Evolutionary conservation across 2,888 invertebrate species (phyloP), one percentile per base, ranked within the genome.

Genomic region (Cerastis rubricosa): DNA sequence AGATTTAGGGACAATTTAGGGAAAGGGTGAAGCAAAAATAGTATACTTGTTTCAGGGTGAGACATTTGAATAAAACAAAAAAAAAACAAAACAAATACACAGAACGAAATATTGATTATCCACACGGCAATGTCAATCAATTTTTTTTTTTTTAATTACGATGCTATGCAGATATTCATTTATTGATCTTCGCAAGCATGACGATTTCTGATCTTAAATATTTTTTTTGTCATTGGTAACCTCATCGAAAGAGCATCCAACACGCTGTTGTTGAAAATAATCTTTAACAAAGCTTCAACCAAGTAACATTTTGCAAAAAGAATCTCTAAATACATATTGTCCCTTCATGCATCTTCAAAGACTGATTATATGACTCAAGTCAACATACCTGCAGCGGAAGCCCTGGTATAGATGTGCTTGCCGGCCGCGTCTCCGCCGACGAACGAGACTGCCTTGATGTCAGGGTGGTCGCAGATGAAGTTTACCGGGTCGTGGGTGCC

Each of bases 341-440:
- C 35, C 35, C 35, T 35, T 35, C 35, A 35, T 35, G 35, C 1
- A 35, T 35, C 35, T 35, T 35, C 35, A 35, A 35, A 35, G 35
- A 25, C 6, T 25, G 7, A 57, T 25, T 0, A 57, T 57, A 59
- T 59, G 25, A 0, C 3, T 59, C 17, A 7, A 17, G 17, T 9
- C 29, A 59, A n/a, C 92, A 98, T 98, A 90, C 99, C 99, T 91
- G 98, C 98, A 82, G 98, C 98, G 4, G 98, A 98, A 69, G 99
- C 99, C 81, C 99, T 97, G 88, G 98, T 98, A 94, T 99, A 99
- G 91, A 99, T 99, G 93, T 99, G 98, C 93, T 98, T 98, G 49
- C 99, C 99, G 66, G 99, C 99, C 87, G 97, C 97, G 93, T 99
- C 99, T 0, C 99, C 99, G 71, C 99, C 99, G 17, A 99, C 99